phyloP scores from a whole-genome alignment of 2,797 vertebrate species.

The Emydoidea blandingii region DNA sequence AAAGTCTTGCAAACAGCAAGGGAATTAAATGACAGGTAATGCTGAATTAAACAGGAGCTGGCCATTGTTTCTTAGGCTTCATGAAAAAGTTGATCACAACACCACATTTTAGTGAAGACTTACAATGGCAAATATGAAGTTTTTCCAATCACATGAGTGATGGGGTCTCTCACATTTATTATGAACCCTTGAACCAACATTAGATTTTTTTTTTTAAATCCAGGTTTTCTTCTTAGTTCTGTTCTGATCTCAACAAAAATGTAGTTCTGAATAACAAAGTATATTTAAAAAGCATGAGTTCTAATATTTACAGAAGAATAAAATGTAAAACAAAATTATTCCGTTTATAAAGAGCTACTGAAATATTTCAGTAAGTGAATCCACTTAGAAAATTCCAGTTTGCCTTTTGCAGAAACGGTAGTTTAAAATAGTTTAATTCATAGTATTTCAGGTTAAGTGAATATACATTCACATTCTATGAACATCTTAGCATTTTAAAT shows the following conservation, averaged over 20 bases:
- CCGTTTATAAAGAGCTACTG: background rate
- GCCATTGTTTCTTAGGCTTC: conserved; percentile 61
- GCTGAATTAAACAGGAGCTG: conserved; percentile 74
- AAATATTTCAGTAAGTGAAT: background rate
- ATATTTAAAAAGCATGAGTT: background rate
- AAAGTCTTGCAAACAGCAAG: background rate
- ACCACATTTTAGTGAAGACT: conserved; percentile 76
- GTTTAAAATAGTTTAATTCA: background rate
- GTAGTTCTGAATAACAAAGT: background rate
- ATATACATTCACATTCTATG: background rate
- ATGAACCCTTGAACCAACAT: background rate
- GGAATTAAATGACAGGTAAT: conserved; percentile 74
- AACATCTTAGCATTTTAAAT: conserved; percentile 29
- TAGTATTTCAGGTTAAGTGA: conserved; percentile 15
- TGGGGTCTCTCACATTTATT: background rate
- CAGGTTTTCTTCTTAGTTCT: background rate
- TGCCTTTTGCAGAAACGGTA: background rate
- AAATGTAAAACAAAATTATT: background rate
- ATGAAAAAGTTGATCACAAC: conserved; percentile 83
- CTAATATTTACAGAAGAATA: background rate
- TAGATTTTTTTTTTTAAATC: background rate
- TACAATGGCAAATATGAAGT: conserved; percentile 64
- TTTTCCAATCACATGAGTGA: conserved; percentile 41
- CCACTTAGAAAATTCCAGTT: background rate
- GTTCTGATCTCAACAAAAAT: background rate